phyloP scores from a whole-genome alignment of 1,140 invertebrate genomes.

The Bombus ignitus region DNA sequence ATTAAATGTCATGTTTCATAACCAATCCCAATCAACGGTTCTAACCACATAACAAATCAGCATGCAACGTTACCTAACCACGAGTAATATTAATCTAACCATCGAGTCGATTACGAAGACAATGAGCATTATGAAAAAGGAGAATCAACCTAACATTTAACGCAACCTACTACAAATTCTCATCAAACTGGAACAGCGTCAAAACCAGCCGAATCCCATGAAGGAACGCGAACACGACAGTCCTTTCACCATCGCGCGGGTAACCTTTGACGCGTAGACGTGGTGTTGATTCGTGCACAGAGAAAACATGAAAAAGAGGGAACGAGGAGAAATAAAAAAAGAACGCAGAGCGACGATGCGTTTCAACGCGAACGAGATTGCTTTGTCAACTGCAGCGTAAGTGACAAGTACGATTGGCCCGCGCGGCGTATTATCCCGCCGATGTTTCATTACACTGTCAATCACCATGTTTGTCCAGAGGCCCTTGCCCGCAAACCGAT shows the following conservation, averaged over 20 bases:
- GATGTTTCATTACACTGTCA: constrained; percentile 54
- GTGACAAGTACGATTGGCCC: constrained; percentile 40
- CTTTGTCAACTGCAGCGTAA: constrained; percentile 51
- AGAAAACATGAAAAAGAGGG: neutral
- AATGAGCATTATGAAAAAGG: neutral
- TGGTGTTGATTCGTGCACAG: neutral
- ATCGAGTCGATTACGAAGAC: neutral
- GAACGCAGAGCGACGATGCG: neutral
- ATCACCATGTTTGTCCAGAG: constrained; percentile 46
- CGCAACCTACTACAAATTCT: neutral
- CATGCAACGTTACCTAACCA: neutral
- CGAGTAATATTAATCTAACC: neutral
- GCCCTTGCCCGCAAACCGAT: constrained; percentile 49
- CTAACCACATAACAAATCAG: neutral
- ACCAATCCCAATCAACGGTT: neutral
- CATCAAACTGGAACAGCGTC: neutral
- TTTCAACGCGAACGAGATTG: constrained; percentile 26
- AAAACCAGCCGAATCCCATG: neutral
- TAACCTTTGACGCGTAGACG: neutral
- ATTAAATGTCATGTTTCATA: neutral
- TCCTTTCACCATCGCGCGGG: neutral
- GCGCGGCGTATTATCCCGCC: constrained; percentile 36
- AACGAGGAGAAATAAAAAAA: neutral
- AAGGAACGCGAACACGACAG: neutral
- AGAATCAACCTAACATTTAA: neutral